These are phyloP conservation scores for Parazoanthus atlanticus DNA, from an alignment of 92 coral and sea anemone genomes.

Conservation along the genomic window DNA sequence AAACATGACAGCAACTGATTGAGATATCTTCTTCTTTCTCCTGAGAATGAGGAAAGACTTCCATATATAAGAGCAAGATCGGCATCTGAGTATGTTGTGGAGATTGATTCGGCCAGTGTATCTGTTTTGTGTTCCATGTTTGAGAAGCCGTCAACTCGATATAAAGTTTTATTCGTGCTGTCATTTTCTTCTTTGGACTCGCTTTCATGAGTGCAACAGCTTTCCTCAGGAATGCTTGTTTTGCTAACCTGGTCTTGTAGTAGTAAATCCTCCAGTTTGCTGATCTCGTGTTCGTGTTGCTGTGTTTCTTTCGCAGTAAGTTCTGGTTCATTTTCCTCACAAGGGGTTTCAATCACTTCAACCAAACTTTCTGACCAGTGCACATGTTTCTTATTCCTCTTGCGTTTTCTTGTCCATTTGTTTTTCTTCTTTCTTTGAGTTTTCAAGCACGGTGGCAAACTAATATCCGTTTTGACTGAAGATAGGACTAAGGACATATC, in stretches of 20 bases:
- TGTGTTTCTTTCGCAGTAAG: neutral
- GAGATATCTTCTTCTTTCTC: neutral
- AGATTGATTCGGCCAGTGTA: neutral
- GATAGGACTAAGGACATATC: neutral
- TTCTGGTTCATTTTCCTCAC: constrained; percentile 2
- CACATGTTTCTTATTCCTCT: constrained; percentile 25
- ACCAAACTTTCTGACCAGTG: constrained; percentile 32
- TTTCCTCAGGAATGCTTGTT: neutral
- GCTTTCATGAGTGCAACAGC: neutral
- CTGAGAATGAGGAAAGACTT: neutral
- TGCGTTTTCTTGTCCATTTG: constrained; percentile 12
- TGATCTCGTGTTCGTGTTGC: neutral
- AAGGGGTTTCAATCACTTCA: constrained; percentile 1
- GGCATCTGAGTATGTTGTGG: neutral
- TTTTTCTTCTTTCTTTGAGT: neutral
- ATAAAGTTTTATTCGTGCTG: neutral
- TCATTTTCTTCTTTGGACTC: neutral
- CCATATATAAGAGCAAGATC: neutral
- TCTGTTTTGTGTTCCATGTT: neutral
- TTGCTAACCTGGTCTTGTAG: neutral
- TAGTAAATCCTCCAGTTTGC: neutral
- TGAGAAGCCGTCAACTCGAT: neutral
- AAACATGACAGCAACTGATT: neutral
- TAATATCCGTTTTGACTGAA: neutral
- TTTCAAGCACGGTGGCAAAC: constrained; percentile 1